A percentile compares a stretch with the other conserved stretches of the same genome.
Conservation (phyloP, 2,113 vertebrate genomes). For the Phycodurus eques region DNA sequence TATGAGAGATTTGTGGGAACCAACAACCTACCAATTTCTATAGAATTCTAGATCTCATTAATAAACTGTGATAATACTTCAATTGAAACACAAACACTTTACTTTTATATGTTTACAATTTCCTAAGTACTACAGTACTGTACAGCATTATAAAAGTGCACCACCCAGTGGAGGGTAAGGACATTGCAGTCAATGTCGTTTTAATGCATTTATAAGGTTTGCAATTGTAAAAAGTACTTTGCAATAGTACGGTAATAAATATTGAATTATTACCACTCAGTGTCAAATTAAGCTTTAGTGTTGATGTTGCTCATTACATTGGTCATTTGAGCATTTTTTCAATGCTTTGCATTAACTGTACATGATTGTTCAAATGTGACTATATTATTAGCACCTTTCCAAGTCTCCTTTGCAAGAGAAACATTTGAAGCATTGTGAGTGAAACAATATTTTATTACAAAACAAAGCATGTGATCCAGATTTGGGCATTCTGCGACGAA, state of each 20-base stretch:
- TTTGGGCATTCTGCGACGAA: conserved; percentile 10
- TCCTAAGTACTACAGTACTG: neutral
- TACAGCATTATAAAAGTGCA: neutral
- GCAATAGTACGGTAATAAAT: too few relatives aligned
- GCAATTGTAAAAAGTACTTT: neutral
- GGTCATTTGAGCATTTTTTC: too few relatives aligned
- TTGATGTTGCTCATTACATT: neutral
- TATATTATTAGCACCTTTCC: neutral
- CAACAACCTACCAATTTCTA: too few relatives aligned
- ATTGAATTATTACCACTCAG: too few relatives aligned
- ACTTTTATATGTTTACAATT: too few relatives aligned
- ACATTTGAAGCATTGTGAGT: neutral
- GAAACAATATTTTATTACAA: conserved; percentile 49
- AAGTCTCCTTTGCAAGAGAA: neutral
- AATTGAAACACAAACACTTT: neutral
- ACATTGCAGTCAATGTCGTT: neutral
- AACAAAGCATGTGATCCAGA: conserved; percentile 35
- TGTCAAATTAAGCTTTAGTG: neutral
- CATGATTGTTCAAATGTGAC: too few relatives aligned
- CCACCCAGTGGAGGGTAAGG: conserved; percentile 30
- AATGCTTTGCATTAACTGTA: too few relatives aligned
- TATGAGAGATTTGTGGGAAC: too few relatives aligned
- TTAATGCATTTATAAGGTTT: neutral
- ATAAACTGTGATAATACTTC: neutral
- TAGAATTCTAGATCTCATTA: neutral